Evolutionary conservation across 1,140 invertebrate genomes (phyloP), one percentile per base, ranked within the genome.

Genomic region (Lutraria rhynchaena): DNA sequence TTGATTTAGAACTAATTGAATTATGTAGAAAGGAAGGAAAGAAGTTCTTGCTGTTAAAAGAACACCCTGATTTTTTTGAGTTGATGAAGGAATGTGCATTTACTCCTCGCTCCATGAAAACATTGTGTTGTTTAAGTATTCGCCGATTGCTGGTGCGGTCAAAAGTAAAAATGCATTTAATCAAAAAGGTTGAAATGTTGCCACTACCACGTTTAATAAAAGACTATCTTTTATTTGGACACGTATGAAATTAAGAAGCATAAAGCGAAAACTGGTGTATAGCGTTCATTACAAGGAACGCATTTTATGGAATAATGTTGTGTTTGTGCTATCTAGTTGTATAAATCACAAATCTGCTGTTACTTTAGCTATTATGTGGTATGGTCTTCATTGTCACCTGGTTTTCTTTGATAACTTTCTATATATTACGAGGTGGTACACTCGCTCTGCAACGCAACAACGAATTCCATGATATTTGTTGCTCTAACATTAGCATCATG

Each of bases 161-260:
- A 4, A 27, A 41, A 27, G 46, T 31, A 41, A 78, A 83, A 31
- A 29, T 84, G 31, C 86, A 87, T 70, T 84, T 90, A 29, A 83
- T 89, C 29, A 76, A 82, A 41, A 89, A 89, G 55, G 86, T 88
- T 19, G 84, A 88, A 65, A 44, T 76, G 35, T 61, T 90, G 19
- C 87, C 89, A 3, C 53, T 90, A 17, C 89, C 89, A 19, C 83
- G 83, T 22, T 69, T 89, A 41, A 82, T 90, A 17, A 86, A 86
- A 75, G 89, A 90, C 46, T 89, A 83, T 53, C 46, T 90, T 13
- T 67, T 88, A 22, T 71, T 89, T 29, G 87, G 83, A 19, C 83
- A 89, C 22, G 63, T 80, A 27, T 80, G 15, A 41, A 7, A 41
- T 41, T n/a, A n/a, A n/a, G n/a, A n/a, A n/a, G n/a, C n/a, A n/a